A percentile compares a stretch with the other conserved stretches of the same genome.
Conservation (phyloP, 2,797 vertebrate genomes). For the Tapera naevia region DNA sequence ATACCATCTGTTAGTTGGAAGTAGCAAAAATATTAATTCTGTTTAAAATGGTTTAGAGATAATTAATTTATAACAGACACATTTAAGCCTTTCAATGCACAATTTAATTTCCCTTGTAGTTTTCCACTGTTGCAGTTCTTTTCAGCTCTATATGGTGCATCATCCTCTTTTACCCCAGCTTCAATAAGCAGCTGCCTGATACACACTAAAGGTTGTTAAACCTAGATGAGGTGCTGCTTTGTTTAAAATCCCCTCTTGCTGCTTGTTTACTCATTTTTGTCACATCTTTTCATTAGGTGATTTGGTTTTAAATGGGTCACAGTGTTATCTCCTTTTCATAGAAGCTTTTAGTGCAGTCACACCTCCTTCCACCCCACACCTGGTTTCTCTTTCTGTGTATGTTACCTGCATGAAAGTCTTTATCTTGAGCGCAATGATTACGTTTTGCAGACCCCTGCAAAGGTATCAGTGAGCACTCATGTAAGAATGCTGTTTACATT, state of each 20-base stretch:
- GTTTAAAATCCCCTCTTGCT: neutral
- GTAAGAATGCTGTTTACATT: neutral
- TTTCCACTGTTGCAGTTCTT: neutral
- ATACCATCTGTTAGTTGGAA: slow-evolving; percentile 37
- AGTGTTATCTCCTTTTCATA: neutral
- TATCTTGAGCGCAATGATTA: neutral
- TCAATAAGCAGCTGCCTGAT: neutral
- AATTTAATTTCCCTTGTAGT: neutral
- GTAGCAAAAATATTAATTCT: neutral
- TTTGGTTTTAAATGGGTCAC: neutral
- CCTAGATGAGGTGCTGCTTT: neutral
- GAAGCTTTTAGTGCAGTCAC: neutral
- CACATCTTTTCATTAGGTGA: neutral
- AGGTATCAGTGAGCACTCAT: neutral
- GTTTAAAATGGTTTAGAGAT: neutral
- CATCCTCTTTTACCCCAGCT: neutral
- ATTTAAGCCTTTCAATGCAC: neutral
- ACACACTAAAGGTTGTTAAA: slow-evolving; percentile 39
- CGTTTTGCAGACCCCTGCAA: neutral
- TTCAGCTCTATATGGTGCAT: neutral
- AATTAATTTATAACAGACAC: neutral
- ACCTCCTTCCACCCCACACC: neutral
- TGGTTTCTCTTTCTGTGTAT: accelerated
- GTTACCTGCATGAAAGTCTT: neutral
- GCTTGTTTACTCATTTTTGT: neutral